These are phyloP conservation scores for Microcebus griseorufus DNA, from an alignment of 2,113 vertebrate species.

Conservation along the genomic window DNA sequence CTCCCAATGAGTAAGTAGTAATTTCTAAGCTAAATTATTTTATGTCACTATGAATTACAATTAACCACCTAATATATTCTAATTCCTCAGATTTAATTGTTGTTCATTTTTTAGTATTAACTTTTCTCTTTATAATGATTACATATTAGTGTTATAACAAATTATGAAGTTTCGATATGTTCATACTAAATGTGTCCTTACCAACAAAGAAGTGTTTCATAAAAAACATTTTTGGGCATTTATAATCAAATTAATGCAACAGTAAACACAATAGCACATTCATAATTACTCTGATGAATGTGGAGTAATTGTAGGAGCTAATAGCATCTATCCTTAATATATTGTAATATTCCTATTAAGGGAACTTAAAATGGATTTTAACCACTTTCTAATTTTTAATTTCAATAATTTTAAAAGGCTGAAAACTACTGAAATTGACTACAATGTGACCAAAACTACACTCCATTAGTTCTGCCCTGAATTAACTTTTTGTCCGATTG, in stretches of 20 bases:
- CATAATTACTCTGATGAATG: constrained; percentile 63
- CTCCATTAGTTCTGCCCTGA: constrained; percentile 26
- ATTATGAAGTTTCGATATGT: constrained; percentile 49
- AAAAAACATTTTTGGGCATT: constrained; percentile 54
- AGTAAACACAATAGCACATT: constrained; percentile 63
- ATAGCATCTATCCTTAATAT: constrained; percentile 59
- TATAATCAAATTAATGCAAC: constrained; percentile 65
- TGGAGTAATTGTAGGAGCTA: constrained; percentile 62
- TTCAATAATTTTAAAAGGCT: constrained; percentile 65
- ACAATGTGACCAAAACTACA: constrained; percentile 20
- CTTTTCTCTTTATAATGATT: constrained; percentile 48
- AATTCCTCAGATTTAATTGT: constrained; percentile 13
- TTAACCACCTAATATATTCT: constrained; percentile 1
- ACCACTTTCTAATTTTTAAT: constrained; percentile 57
- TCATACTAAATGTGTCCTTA: constrained; percentile 54
- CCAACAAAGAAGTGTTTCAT: constrained; percentile 64
- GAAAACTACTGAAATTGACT: constrained; percentile 13
- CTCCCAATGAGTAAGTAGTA: neutral
- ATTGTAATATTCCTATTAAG: constrained; percentile 52
- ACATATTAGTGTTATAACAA: constrained; percentile 56
- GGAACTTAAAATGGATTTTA: constrained; percentile 66
- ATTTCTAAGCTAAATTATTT: constrained; percentile 44
- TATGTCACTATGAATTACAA: constrained; percentile 15
- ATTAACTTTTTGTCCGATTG: constrained; percentile 33
- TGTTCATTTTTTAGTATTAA: constrained; percentile 6